Evolutionary conservation across 2,888 invertebrate species (phyloP).

Genomic region (Bibio marci): DNA sequence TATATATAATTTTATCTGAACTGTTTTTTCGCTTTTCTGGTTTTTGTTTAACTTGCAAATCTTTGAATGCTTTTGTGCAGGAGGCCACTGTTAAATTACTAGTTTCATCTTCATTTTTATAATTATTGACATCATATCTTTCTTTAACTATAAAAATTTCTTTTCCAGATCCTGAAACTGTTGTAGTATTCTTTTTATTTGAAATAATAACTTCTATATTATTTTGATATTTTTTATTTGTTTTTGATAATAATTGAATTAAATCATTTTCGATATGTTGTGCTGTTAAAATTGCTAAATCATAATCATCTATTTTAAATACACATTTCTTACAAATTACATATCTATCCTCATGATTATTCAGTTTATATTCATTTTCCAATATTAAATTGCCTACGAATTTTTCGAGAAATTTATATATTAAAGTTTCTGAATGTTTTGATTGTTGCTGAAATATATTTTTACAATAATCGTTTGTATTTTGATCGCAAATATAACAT

Average conservation of each 20-base stretch:
- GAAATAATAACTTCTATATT: not conserved
- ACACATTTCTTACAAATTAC: not conserved
- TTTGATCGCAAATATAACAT: constrained; percentile 10
- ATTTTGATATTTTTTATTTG: not conserved
- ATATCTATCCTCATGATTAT: too few relatives aligned
- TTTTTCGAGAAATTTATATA: constrained; percentile 8
- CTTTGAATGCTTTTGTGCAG: too few relatives aligned
- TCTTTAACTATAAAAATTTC: too few relatives aligned
- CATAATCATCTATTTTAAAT: constrained; percentile 3
- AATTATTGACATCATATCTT: too few relatives aligned
- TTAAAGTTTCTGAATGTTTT: constrained; percentile 7
- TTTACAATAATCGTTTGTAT: not conserved
- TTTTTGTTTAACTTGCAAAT: too few relatives aligned
- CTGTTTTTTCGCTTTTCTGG: too few relatives aligned
- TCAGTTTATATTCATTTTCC: too few relatives aligned
- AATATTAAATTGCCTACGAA: constrained; percentile 4
- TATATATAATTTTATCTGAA: too few relatives aligned
- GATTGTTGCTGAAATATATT: constrained; percentile 7
- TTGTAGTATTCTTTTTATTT: not conserved
- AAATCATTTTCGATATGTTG: not conserved
- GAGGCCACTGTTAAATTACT: too few relatives aligned
- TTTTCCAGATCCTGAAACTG: too few relatives aligned
- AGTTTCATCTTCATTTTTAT: too few relatives aligned
- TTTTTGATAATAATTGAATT: too few relatives aligned
- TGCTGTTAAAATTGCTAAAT: constrained; percentile 2